Evolutionary conservation across 2,797 vertebrate genomes (phyloP), one percentile per base, ranked within the genome.

Genomic region (Eulemur mongoz): DNA sequence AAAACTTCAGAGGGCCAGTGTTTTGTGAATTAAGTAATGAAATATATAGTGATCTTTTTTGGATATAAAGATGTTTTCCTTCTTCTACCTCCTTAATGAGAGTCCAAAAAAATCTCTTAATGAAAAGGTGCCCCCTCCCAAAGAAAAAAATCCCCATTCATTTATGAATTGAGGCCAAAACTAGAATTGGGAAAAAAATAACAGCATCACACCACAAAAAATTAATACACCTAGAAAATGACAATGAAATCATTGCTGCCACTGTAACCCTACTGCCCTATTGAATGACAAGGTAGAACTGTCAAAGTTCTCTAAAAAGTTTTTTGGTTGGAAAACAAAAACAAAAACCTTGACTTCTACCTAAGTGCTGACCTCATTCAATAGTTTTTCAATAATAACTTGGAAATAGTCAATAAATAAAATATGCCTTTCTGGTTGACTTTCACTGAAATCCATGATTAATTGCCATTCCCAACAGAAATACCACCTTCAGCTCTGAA

Each of bases 391-490:
- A 95, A 83, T 73, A 92, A 96, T 43, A 94, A 93, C 43, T 57
- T 95, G 43, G 63, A 97, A 95, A 81, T 2, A 25, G 70, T 82
- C 89, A 76, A 67, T 50, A 95, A 98, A 9, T 83, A 84, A 84
- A 92, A 91, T 1, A 89, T 5, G 0, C 6, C 83, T 61, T 95
- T 97, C 88, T 89, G 15, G 7, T 75, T 88, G 72, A 63, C 61
- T 70, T 93, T 89, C 92, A 88, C 2, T 84, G 50, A 96, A 96
- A 95, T 92, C 75, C 52, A 22, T 95, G 95, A 96, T 91, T 82
- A 97, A 96, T 45, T 70, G 59, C 18, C 25, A 73, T 92, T 88
- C 32, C 83, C 52, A 88, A 54, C 5, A 35, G 45, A 87, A 91
- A 86, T 92, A 70, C 12, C 76, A 91, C 18, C 86, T 50, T 97